phyloP scores from a whole-genome alignment of 2,888 invertebrate species.

The Acanthosepion pharaonis region DNA sequence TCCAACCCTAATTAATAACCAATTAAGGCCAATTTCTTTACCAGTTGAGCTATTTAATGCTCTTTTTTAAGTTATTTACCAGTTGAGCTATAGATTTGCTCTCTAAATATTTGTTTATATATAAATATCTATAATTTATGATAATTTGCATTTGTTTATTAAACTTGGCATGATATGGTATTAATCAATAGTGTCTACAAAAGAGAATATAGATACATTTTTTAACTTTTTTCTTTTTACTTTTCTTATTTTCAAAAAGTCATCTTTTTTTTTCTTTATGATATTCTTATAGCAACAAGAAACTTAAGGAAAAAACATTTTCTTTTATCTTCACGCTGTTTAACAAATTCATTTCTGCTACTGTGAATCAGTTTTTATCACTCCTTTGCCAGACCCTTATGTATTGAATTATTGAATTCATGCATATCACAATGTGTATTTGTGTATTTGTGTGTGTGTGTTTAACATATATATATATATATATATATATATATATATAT shows the following conservation, averaged over 20 bases:
- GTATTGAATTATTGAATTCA: slow-evolving; percentile 23
- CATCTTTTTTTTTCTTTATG: background rate
- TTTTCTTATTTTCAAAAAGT: background rate
- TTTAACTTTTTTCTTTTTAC: too few relatives aligned
- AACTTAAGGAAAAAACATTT: background rate
- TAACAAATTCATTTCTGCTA: background rate
- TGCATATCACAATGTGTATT: background rate
- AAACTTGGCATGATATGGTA: background rate
- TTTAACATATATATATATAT: background rate
- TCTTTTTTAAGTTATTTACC: too few relatives aligned
- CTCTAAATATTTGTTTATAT: too few relatives aligned
- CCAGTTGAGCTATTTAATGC: too few relatives aligned
- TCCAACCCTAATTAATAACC: too few relatives aligned
- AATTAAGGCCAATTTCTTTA: too few relatives aligned
- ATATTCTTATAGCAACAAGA: background rate
- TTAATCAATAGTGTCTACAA: background rate
- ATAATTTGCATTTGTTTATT: background rate
- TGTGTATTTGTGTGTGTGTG: background rate
- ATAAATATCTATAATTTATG: background rate
- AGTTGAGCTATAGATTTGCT: too few relatives aligned
- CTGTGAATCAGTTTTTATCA: background rate
- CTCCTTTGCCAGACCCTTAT: background rate
- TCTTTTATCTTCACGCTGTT: background rate
- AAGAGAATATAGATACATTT: background rate
- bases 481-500: background rate